A percentile compares a stretch with the other conserved stretches of the same genome.
Evolutionary conservation across 2,888 invertebrate species (phyloP).

Genomic region (Idaea dimidiata): DNA sequence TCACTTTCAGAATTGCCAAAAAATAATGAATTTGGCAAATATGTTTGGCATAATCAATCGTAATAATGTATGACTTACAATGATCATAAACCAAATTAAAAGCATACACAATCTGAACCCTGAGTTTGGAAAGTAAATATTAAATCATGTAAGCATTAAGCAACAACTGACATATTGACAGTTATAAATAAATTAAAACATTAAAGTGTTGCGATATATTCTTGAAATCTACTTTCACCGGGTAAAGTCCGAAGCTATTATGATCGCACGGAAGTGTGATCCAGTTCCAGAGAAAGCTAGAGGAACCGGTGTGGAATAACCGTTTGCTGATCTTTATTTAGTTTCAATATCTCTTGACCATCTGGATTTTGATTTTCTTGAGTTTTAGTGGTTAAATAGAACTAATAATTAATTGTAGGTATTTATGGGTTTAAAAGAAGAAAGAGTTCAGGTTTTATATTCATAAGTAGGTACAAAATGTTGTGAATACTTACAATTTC

Average conservation of each 20-base stretch:
- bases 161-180: slow-evolving; percentile 20
- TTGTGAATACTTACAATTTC: neutral
- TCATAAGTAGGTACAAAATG: neutral
- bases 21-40: neutral
- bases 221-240: slow-evolving; percentile 61
- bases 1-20: too few relatives aligned
- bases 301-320: slow-evolving; percentile 34
- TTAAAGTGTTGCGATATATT: slow-evolving; percentile 30
- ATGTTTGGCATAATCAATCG: too few relatives aligned
- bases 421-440: neutral
- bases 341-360: neutral
- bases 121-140: slow-evolving; percentile 13
- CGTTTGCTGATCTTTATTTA: neutral
- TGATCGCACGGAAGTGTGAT: slow-evolving; percentile 53
- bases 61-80: neutral
- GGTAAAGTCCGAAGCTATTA: slow-evolving; percentile 47
- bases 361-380: neutral
- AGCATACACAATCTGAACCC: neutral
- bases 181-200: slow-evolving; percentile 20
- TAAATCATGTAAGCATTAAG: slow-evolving; percentile 17
- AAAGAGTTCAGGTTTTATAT: neutral
- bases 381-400: neutral
- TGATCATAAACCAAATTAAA: neutral
- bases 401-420: neutral
- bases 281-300: slow-evolving; percentile 65